Base-by-base conservation (phyloP, 2,888 invertebrate species). In the Papilio protenor region DNA sequence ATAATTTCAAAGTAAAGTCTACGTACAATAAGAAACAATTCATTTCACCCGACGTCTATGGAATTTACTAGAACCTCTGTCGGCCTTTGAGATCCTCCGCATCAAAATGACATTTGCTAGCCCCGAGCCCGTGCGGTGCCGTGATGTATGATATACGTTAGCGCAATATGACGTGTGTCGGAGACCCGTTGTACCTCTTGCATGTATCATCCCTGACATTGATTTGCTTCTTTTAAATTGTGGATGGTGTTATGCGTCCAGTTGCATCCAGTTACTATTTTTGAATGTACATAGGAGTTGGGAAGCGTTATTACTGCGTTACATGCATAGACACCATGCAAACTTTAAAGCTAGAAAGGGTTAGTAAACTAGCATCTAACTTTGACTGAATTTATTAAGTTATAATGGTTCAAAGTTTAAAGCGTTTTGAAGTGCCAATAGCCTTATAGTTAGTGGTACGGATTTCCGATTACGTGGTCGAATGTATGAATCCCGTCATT, bases 181-280 rank as follows among this genome's bases (percentile, higher is more conserved):
- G 79, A 80, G 79, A 73, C 77, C 74, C 76, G 77, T 70, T 81
- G 78, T 83, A 81, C 79, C 66, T 75, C 75, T 76, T 75, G 81
- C 82, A 81, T 83, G 81, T 81, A 81, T 84, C 84, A 83, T 83
- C 80, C 81, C 79, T 84, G 84, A 86, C 85, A 85, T 85, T 85
- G 85, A 86, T 85, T 85, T 84, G 84, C 83, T 81, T 81, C 81
- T 82, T 83, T 82, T 85, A 82, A 82, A 82, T 81, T 81, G 81
- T 80, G 79, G 55, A 80, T 49, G 70, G 71, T 4, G 10, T 78
- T 79, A 79, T 80, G 73, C 71, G 45, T 14, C 5, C n/a, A 33
- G 72, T 52, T 70, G n/a, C 27, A 59, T 4, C 59, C 52, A 55
- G 52, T 55, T 4, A 5, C 0, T 27, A 8, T 33, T 61, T 23